These are phyloP conservation scores for Turnix velox DNA, from an alignment of 2,113 vertebrate genomes.

Conservation along the genomic window DNA sequence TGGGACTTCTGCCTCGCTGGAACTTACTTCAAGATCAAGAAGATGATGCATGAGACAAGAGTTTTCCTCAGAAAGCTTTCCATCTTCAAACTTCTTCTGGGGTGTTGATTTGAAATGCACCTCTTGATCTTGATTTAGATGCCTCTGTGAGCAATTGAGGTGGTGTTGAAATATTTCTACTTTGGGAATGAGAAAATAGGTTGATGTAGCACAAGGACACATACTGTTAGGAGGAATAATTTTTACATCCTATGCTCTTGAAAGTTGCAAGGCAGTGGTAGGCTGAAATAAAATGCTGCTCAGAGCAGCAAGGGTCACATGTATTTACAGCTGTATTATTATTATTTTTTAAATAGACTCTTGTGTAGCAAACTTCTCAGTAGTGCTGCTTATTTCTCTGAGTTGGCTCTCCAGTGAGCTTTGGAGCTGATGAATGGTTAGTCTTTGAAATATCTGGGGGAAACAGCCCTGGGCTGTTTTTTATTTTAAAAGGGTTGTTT, in stretches of 20 bases:
- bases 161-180: slow-evolving; percentile 7
- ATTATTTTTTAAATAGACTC: slow-evolving; percentile 15
- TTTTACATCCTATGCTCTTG: not conserved
- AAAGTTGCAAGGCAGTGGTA: not conserved
- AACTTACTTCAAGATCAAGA: not conserved
- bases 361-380: not conserved
- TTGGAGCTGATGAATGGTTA: not conserved
- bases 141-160: not conserved
- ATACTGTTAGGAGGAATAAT: not conserved
- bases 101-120: not conserved
- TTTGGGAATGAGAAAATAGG: not conserved
- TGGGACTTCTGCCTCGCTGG: not conserved
- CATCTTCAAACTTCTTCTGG: not conserved
- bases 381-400: not conserved
- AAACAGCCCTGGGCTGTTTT: not conserved
- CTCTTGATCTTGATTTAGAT: not conserved
- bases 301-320: not conserved
- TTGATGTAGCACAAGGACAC: not conserved
- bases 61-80: not conserved
- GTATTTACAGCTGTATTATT: slow-evolving; percentile 37
- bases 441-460: not conserved
- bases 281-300: slow-evolving; percentile 4
- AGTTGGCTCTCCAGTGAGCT: not conserved
- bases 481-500: not conserved
- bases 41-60: not conserved